phyloP scores from a whole-genome alignment of 2,888 invertebrate species.

The Callosobruchus maculatus region DNA sequence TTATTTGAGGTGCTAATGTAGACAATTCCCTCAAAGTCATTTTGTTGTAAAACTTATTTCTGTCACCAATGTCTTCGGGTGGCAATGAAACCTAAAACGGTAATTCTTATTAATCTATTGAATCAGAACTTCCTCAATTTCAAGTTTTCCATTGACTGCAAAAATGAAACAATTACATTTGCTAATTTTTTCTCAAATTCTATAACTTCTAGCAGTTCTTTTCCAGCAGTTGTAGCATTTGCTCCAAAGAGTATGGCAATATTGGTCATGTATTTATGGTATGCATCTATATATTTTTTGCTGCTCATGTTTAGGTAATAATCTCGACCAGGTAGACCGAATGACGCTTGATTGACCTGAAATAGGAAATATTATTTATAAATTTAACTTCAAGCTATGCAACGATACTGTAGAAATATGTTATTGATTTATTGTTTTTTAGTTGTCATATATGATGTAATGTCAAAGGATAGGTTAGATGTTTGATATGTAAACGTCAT shows the following conservation, averaged over 20 bases:
- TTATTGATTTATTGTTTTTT: too few relatives aligned
- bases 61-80: constrained; percentile 80
- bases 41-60: constrained; percentile 78
- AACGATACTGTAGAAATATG: too few relatives aligned
- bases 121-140: too few relatives aligned
- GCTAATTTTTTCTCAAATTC: constrained; percentile 76
- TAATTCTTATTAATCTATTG: too few relatives aligned
- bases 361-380: constrained; percentile 27
- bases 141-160: too few relatives aligned
- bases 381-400: too few relatives aligned
- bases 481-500: too few relatives aligned
- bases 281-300: constrained; percentile 71
- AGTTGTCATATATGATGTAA: too few relatives aligned
- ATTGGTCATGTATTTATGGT: constrained; percentile 78
- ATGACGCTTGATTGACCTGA: constrained; percentile 70
- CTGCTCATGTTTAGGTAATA: constrained; percentile 77
- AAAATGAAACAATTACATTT: constrained; percentile 57
- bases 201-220: constrained; percentile 70
- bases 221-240: constrained; percentile 58
- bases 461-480: too few relatives aligned
- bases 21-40: constrained; percentile 67
- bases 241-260: constrained; percentile 75
- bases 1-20: constrained; percentile 63
- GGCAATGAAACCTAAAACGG: constrained; percentile 66
- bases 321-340: constrained; percentile 78